These are phyloP conservation scores for Drosophila micromelanica DNA, from an alignment of 1,140 invertebrate genomes.

Conservation along the genomic window DNA sequence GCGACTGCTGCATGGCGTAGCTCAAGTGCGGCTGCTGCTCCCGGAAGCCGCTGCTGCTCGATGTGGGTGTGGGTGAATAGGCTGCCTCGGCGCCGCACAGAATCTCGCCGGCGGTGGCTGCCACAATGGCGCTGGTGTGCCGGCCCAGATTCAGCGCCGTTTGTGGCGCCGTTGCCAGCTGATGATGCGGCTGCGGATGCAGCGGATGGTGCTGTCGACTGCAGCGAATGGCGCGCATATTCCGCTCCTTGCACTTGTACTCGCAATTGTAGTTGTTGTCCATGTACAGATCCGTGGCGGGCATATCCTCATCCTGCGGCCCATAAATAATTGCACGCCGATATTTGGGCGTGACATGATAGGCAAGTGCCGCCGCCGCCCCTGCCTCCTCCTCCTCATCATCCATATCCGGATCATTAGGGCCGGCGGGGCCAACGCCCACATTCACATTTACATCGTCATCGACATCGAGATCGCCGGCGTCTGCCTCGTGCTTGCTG, in stretches of 20 bases:
- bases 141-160: constrained; percentile 58
- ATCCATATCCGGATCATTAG: constrained; percentile 49
- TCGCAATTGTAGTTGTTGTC: constrained; percentile 75
- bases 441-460: constrained; percentile 26
- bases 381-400: constrained; percentile 31
- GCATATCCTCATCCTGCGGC: constrained; percentile 48
- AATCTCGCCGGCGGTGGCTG: constrained; percentile 29
- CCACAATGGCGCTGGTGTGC: constrained; percentile 54
- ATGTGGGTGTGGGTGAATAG: constrained; percentile 54
- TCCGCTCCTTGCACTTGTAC: constrained; percentile 77
- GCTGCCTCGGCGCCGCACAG: constrained; percentile 62
- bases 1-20: constrained; percentile 37
- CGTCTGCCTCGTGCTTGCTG: constrained; percentile 36
- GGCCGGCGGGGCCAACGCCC: constrained; percentile 2
- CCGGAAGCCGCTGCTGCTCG: constrained; percentile 31
- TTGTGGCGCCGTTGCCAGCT: constrained; percentile 43
- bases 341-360: constrained; percentile 65
- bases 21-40: constrained; percentile 39
- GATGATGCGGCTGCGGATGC: constrained; percentile 22
- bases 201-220: constrained; percentile 58
- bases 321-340: constrained; percentile 64
- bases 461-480: constrained; percentile 14
- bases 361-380: constrained; percentile 21
- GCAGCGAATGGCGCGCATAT: constrained; percentile 79
- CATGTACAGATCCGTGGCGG: constrained; percentile 50